Conservation (phyloP, 1,140 invertebrate genomes). For the Oncopodura yosiiana region DNA sequence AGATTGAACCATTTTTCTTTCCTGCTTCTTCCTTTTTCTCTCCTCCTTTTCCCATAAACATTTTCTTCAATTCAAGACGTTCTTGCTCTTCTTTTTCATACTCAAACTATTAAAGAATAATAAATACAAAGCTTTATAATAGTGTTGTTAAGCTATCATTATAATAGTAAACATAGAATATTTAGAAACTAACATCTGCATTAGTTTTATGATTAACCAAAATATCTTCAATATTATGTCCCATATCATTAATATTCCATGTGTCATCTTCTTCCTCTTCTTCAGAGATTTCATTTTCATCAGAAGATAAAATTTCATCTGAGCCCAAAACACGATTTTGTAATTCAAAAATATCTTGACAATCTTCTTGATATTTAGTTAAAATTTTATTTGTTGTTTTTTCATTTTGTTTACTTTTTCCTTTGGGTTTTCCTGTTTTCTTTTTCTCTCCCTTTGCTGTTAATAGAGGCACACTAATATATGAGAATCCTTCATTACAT, state of each 20-base stretch:
- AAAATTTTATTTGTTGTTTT: neutral
- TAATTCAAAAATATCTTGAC: slow-evolving; percentile 54
- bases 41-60: slow-evolving; percentile 46
- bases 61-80: slow-evolving; percentile 48
- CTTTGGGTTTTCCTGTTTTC: slow-evolving; percentile 46
- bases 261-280: slow-evolving; percentile 44
- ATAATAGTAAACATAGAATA: too few relatives aligned
- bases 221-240: slow-evolving; percentile 51
- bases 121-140: slow-evolving; percentile 6
- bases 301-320: slow-evolving; percentile 50
- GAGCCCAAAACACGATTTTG: slow-evolving; percentile 53
- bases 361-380: slow-evolving; percentile 52
- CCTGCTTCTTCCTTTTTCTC: slow-evolving; percentile 38
- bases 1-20: slow-evolving; percentile 34
- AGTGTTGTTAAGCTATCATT: too few relatives aligned
- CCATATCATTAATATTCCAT: slow-evolving; percentile 55
- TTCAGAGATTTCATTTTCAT: slow-evolving; percentile 48
- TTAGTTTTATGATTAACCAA: slow-evolving; percentile 48
- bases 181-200: slow-evolving; percentile 41
- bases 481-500: slow-evolving; percentile 58
- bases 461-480: slow-evolving; percentile 53
- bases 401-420: neutral
- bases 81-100: slow-evolving; percentile 52
- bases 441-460: slow-evolving; percentile 56
- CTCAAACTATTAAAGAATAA: slow-evolving; percentile 41